A percentile compares a stretch with the other conserved stretches of the same genome.
These are phyloP conservation scores for Myotis brandtii DNA, from an alignment of 2,113 vertebrate species.

Conservation along the genomic window DNA sequence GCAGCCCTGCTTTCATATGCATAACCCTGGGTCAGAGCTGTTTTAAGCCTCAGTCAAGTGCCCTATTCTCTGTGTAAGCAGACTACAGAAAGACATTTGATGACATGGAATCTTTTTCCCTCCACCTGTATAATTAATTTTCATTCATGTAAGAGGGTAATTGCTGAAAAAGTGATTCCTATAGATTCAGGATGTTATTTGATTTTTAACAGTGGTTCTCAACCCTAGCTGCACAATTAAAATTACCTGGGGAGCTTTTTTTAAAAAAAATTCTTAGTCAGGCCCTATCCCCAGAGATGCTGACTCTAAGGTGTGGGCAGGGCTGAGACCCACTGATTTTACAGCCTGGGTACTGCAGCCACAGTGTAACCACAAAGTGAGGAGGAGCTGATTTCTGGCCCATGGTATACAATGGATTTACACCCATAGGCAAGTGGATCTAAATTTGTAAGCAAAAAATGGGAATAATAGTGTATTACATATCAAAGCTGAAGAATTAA, in stretches of 20 bases:
- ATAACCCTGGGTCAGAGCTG: background rate
- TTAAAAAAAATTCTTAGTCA: background rate
- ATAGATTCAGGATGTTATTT: slow-evolving; percentile 21
- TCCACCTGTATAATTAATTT: background rate
- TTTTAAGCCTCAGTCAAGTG: background rate
- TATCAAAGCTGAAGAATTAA: slow-evolving; percentile 24
- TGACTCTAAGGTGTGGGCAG: slow-evolving; percentile 5
- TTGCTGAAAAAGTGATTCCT: background rate
- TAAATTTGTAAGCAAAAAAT: slow-evolving; percentile 64
- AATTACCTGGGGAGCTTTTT: slow-evolving; percentile 59
- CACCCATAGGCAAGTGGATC: background rate
- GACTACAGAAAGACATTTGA: background rate
- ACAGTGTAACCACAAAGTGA: background rate
- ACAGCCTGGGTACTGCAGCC: background rate
- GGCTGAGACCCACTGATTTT: slow-evolving; percentile 54
- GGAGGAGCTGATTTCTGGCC: slow-evolving; percentile 18
- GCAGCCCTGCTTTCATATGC: background rate
- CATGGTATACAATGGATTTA: background rate
- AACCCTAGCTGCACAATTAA: slow-evolving; percentile 44
- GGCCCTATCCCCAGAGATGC: slow-evolving; percentile 10
- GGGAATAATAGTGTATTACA: background rate
- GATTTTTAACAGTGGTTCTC: slow-evolving; percentile 54
- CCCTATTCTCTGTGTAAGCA: background rate
- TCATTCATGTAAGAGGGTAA: slow-evolving; percentile 1
- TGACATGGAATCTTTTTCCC: background rate